Base-by-base conservation (phyloP, 2,888 invertebrate genomes). In the Caenorhabditis virilis region DNA sequence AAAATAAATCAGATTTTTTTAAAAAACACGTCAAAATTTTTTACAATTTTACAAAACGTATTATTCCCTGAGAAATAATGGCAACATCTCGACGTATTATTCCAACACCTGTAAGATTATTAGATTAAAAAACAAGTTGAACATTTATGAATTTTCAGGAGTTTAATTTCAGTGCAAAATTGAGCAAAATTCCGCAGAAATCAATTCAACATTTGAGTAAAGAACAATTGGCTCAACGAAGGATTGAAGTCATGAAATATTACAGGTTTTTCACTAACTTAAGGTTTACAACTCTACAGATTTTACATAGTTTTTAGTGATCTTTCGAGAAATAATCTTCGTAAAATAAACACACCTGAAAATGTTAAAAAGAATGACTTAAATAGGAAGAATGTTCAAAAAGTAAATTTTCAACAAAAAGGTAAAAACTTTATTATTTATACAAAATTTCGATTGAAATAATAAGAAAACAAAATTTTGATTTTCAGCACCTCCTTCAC, bases 221-320 rank as follows among this genome's bases (percentile, higher is more conserved):
- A n/a, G 39, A 50, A 16, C 26, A 39, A 18, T 13, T 50, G 39
- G 38, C 27, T n/a, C 26, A 50, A 26, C 25, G 39, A 4, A 13
- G 50, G 20, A 50, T 13, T 18, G 50, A 50, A 13, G 50, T 39
- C 15, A 50, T 26, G 7, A 39, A 41, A 39, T 50, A 50, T 38
- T 50, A 50, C 15, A 50, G 16, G 49, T 49, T 25, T 15, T 25
- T 36, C n/a, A 15, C n/a, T 36, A 13, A n/a, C n/a, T 36, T 36
- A 5, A 5, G 9, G 13, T 30, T 36, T n/a, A 36, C 7, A n/a
- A 36, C 4, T 5, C 7, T 15, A 15, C n/a, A 13, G 36, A 9
- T 18, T 11, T 13, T 7, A 27, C 6, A n/a, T 25, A 13, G 7
- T 39, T 49, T 49, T 5, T 18, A 49, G 50, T 50, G 50, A 50